Conservation (phyloP, 2,888 invertebrate genomes). For the Criorhina ranunculi region DNA sequence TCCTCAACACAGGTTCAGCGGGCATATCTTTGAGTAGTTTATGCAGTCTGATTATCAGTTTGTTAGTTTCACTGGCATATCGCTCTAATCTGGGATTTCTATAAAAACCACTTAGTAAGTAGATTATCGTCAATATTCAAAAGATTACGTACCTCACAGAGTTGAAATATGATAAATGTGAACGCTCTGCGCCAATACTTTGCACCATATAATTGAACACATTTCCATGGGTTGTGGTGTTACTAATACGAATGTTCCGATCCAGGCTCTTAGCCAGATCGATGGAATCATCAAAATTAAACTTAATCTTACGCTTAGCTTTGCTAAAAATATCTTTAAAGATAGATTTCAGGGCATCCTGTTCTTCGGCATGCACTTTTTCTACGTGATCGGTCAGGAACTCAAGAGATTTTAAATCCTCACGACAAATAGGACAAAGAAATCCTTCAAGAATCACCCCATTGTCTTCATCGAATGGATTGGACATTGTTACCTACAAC, state of each 20-base stretch:
- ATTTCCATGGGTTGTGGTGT: slow-evolving; percentile 79
- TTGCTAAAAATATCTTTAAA: slow-evolving; percentile 94
- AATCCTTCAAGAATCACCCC: slow-evolving; percentile 94
- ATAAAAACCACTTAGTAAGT: slow-evolving; percentile 75
- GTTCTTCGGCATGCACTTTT: slow-evolving; percentile 93
- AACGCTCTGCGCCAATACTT: slow-evolving; percentile 84
- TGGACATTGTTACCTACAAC: slow-evolving; percentile 77
- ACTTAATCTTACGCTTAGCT: slow-evolving; percentile 93
- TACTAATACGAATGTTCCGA: slow-evolving; percentile 84
- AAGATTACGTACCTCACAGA: slow-evolving; percentile 85
- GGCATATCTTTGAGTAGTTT: slow-evolving; percentile 94
- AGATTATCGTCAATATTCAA: neutral
- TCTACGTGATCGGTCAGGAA: slow-evolving; percentile 95
- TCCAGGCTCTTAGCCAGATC: slow-evolving; percentile 87
- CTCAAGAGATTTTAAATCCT: slow-evolving; percentile 93
- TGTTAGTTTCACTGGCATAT: slow-evolving; percentile 97
- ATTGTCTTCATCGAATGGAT: slow-evolving; percentile 81
- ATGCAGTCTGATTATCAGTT: slow-evolving; percentile 96
- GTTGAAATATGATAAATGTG: slow-evolving; percentile 91
- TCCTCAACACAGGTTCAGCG: slow-evolving; percentile 88
- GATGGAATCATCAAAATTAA: slow-evolving; percentile 89
- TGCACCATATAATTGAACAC: slow-evolving; percentile 83
- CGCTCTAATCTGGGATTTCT: slow-evolving; percentile 91
- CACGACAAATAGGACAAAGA: slow-evolving; percentile 97
- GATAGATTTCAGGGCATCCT: slow-evolving; percentile 90